Evolutionary conservation across 2,797 vertebrate species (phyloP).

Genomic region (Phoeniculus purpureus): DNA sequence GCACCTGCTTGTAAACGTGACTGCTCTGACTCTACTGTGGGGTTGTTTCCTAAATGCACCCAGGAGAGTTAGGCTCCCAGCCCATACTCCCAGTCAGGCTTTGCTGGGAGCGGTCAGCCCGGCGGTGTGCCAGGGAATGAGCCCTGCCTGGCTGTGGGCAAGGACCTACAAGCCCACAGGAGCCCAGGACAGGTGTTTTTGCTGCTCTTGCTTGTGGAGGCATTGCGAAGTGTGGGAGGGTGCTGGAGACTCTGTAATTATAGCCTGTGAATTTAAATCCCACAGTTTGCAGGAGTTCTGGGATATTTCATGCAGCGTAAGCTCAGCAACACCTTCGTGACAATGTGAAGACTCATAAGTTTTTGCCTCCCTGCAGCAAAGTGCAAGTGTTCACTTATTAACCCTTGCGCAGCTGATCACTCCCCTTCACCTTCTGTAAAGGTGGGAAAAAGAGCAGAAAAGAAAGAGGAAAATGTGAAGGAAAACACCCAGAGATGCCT

Average conservation of each 20-base stretch:
- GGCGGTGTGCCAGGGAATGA: not conserved
- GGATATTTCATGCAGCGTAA: constrained; percentile 35
- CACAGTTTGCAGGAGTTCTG: constrained; percentile 42
- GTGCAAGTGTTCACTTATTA: constrained; percentile 4
- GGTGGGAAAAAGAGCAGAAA: not conserved
- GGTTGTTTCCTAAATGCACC: not conserved
- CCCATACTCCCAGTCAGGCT: not conserved
- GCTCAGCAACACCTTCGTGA: constrained; percentile 47
- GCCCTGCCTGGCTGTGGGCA: not conserved
- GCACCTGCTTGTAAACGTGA: not conserved
- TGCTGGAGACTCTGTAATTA: constrained; percentile 14
- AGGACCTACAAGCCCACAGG: not conserved
- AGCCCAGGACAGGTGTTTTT: constrained; percentile 14
- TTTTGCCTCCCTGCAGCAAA: constrained; percentile 28
- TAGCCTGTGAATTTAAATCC: constrained; percentile 42
- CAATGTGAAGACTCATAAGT: constrained; percentile 23
- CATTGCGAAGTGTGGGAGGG: constrained; percentile 43
- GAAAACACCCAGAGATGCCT: not conserved
- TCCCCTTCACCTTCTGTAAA: not conserved
- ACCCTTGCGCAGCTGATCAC: not conserved
- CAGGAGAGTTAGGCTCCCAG: not conserved
- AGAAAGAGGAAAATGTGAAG: not conserved
- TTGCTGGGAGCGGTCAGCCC: not conserved
- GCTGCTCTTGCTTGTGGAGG: constrained; percentile 14
- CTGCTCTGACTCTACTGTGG: not conserved